Base-by-base conservation (phyloP, 2,113 vertebrate species). In the Hylia prasina region DNA sequence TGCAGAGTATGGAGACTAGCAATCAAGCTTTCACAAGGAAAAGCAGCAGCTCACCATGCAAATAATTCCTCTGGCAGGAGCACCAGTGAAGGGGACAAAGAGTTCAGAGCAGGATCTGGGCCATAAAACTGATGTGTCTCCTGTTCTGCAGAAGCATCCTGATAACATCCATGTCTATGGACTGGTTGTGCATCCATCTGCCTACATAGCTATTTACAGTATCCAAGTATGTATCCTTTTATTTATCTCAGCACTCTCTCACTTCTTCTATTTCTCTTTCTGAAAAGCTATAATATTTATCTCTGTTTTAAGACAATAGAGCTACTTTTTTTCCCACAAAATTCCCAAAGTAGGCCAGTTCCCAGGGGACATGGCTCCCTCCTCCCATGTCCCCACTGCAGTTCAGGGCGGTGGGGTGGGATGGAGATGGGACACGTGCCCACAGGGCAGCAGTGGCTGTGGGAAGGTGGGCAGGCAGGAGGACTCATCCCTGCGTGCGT, bases 241-340 rank as follows among this genome's bases (percentile, higher is more conserved):
- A 85, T 87, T 96, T 93, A 39, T 63, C 86, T 84, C 82, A 94
- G 64, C 56, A 94, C 22, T 51, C 56, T 54, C 93, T 86, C 86
- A 24, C 75, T 75, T 63, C 65, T 82, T 94, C 92, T 90, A 65
- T 84, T 89, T 82, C 56, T 79, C 87, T 61, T 95, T 69, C 54
- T 84, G 60, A 24, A 63, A 89, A 90, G 30, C 69, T 75, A 31
- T 33, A 88, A 73, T 71, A 93, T 96, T 95, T 96, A 72, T 85
- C 87, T 95, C 86, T 91, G 63, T 87, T 95, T 96, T 93, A 95
- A 95, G 71, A 97, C n/a, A 94, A 84, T 25, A 93, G 23, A 2
- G 3, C 69, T 68, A 37, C 60, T 40, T 87, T 81, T 58, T 9
- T 1, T 31, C 44, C 35, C 45, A 23, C 4, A 13, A 33, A 91